These are phyloP conservation scores for Platycnemis pennipes DNA, from an alignment of 2,888 invertebrate species.

Conservation along the genomic window DNA sequence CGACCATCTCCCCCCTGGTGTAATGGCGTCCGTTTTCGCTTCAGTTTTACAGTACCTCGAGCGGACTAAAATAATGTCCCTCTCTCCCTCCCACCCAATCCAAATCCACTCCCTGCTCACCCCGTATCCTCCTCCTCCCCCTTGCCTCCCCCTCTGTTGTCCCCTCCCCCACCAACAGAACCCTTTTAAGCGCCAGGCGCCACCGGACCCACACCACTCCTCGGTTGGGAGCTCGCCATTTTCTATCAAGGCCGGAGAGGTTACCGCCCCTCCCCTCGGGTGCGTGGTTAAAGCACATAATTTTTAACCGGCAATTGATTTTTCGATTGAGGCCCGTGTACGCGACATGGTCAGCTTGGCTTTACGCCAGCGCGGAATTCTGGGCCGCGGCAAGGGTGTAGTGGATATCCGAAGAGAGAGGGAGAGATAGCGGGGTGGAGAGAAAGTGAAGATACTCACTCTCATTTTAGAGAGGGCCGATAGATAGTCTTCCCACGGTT, in stretches of 20 bases:
- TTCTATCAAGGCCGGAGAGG: neutral
- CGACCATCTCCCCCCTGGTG: neutral
- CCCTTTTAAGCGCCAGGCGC: too few species aligned
- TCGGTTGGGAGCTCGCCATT: neutral
- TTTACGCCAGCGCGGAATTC: neutral
- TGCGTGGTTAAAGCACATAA: slow-evolving; percentile 36
- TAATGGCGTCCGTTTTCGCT: neutral
- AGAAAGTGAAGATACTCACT: too few species aligned
- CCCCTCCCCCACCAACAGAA: too few species aligned
- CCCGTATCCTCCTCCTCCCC: neutral
- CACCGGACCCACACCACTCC: neutral
- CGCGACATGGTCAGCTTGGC: slow-evolving; percentile 32
- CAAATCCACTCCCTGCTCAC: neutral
- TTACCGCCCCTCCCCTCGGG: neutral
- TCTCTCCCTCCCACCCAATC: neutral
- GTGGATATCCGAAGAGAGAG: too few species aligned
- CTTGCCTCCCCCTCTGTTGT: too few species aligned
- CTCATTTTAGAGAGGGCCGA: too few species aligned
- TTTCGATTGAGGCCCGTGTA: neutral
- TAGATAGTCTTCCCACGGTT: too few species aligned
- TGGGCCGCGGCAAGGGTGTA: neutral
- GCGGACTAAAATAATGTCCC: neutral
- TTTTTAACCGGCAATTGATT: slow-evolving; percentile 31
- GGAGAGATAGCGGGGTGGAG: neutral
- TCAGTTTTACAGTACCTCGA: neutral